Evolutionary conservation across 1,140 invertebrate species (phyloP).

Genomic region (Bradysia coprophila): DNA sequence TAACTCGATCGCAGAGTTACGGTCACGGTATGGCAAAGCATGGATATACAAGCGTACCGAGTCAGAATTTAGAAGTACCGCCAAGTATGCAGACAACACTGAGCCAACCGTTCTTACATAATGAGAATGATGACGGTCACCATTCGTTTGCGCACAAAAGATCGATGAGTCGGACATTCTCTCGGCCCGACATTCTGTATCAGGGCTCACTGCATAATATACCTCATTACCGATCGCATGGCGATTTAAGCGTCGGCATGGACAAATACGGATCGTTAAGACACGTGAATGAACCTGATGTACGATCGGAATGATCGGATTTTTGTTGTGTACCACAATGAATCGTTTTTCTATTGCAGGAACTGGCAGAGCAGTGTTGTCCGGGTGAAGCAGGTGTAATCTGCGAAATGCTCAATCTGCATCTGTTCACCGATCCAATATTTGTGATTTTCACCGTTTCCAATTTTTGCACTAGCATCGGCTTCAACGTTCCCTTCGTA

Average conservation of each 20-base stretch:
- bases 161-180: slow-evolving; percentile 50
- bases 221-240: slow-evolving; percentile 24
- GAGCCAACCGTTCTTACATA: slow-evolving; percentile 15
- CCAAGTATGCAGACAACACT: slow-evolving; percentile 11
- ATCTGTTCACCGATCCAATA: slow-evolving; percentile 62
- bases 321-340: background rate
- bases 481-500: slow-evolving; percentile 89
- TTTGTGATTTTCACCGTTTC: slow-evolving; percentile 84
- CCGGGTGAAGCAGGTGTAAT: slow-evolving; percentile 41
- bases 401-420: slow-evolving; percentile 67
- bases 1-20: slow-evolving; percentile 16
- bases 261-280: slow-evolving; percentile 18
- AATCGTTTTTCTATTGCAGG: too few relatives aligned
- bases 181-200: slow-evolving; percentile 73
- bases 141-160: background rate
- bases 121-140: slow-evolving; percentile 8
- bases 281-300: background rate
- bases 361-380: slow-evolving; percentile 15
- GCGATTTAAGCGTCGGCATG: slow-evolving; percentile 15
- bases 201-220: slow-evolving; percentile 31
- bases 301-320: background rate
- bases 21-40: slow-evolving; percentile 11
- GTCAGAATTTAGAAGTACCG: too few relatives aligned
- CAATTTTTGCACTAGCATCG: slow-evolving; percentile 91
- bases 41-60: background rate